These are phyloP conservation scores for Artibeus jamaicensis DNA, from an alignment of 2,797 vertebrate species.

Conservation along the genomic window DNA sequence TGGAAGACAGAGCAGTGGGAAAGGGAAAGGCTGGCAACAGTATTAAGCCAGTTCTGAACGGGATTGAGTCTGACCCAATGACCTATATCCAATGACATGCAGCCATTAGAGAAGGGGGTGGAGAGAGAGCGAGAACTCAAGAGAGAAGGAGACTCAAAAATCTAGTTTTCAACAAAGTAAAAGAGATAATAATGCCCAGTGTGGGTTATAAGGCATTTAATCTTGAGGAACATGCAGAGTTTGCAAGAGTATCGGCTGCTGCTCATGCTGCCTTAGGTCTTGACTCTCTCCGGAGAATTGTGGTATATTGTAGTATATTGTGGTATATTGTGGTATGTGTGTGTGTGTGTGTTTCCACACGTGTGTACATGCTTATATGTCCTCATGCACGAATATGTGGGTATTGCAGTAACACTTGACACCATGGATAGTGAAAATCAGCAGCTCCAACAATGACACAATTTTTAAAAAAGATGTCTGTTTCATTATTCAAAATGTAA, in stretches of 20 bases:
- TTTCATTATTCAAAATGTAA: not conserved
- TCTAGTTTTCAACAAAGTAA: conserved; percentile 24
- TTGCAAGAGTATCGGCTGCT: not conserved
- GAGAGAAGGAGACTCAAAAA: not conserved
- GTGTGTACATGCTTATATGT: not conserved
- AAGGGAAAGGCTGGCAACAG: not conserved
- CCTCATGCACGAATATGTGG: not conserved
- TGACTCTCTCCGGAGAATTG: not conserved
- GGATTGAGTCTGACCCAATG: not conserved
- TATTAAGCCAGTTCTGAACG: not conserved
- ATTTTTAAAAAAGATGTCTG: not conserved
- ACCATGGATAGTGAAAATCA: not conserved
- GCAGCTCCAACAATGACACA: not conserved
- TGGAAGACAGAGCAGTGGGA: not conserved
- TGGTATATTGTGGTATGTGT: no score
- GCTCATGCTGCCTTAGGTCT: not conserved
- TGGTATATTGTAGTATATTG: no score
- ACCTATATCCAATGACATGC: not conserved
- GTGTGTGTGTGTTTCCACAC: fast-evolving
- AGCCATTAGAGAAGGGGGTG: not conserved
- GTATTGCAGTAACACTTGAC: not conserved
- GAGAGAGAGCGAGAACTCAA: not conserved
- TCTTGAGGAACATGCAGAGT: not conserved
- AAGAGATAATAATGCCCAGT: not conserved
- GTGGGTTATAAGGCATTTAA: not conserved